Base-by-base conservation (phyloP, 1,140 invertebrate species). In the Drosophila malerkotliana region DNA sequence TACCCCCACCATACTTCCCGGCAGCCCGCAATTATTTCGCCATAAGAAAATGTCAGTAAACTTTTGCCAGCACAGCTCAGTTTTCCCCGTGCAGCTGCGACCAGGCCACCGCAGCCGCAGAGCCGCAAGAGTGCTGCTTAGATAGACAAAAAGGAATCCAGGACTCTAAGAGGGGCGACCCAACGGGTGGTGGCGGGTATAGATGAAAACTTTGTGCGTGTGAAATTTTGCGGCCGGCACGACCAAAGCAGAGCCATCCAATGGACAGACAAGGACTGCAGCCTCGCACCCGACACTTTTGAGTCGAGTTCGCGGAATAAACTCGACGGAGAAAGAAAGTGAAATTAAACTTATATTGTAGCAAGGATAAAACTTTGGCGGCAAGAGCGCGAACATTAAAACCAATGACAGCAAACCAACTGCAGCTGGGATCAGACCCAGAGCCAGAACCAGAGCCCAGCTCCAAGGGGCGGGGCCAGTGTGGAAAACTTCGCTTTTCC, bases 281-380 rank as follows among this genome's bases (percentile, higher is more conserved):
- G 57, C 45, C 34, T 37, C 34, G 34, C 3, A 37, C 26, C 52
- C 66, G 81, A 84, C 81, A 81, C 56, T 87, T 87, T 87, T 57
- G 62, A 78, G 85, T 57, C 56, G 49, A 87, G 77, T 77, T 80
- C 24, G 26, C 37, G 45, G 64, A 60, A 60, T 60, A 72, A 58
- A 47, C 56, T 44, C 12, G 14, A 7, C 4, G 32, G 52, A 14
- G 15, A 21, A 18, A 18, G 68, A 85, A 81, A 88, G 72, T 81
- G 76, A 87, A 87, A 87, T 87, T 87, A 87, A 87, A 87, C 83
- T 87, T 87, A 88, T 88, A 88, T 88, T 88, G 82, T 87, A 82
- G 82, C 66, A 73, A 47, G 82, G 72, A 87, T 87, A 87, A 77
- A 85, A 87, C 83, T 87, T 87, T 57, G 55, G 56, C 59, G 73